Percentiles rank a stretch among this genome's conserved stretches.
These are phyloP conservation scores for Pristionchus maxplancki DNA, from an alignment of 2,888 invertebrate genomes.

Conservation along the genomic window DNA sequence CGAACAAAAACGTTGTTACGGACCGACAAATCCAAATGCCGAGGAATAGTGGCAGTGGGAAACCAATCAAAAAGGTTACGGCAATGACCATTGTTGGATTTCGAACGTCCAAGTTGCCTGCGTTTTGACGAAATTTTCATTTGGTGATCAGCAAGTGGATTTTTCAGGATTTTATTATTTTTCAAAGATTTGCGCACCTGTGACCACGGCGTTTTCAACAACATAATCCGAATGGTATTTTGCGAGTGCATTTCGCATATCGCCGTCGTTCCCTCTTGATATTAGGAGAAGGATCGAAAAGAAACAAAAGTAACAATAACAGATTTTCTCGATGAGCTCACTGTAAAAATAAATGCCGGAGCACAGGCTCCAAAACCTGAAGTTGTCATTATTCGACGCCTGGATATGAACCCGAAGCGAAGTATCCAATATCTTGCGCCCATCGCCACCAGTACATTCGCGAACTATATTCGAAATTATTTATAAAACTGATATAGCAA, in stretches of 20 bases:
- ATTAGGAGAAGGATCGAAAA: neutral
- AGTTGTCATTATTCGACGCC: neutral
- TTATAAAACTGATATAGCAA: no score
- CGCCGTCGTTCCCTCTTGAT: neutral
- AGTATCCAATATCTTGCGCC: neutral
- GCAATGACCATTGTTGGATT: neutral
- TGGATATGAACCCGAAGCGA: neutral
- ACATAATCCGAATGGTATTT: neutral
- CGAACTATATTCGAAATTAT: neutral
- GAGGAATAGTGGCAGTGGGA: neutral
- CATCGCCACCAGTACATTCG: neutral
- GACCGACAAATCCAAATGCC: neutral
- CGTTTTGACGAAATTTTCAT: no score
- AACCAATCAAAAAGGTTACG: neutral
- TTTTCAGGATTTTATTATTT: no score
- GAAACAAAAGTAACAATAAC: neutral
- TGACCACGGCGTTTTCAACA: neutral
- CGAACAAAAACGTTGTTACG: neutral
- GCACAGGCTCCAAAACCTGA: neutral
- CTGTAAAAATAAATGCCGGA: neutral
- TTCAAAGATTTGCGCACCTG: neutral
- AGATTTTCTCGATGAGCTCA: neutral
- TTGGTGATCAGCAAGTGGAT: no score
- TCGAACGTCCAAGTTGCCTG: neutral
- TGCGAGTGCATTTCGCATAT: neutral